Conservation (phyloP, 2,797 vertebrate species). For the Acanthiza pusilla region DNA sequence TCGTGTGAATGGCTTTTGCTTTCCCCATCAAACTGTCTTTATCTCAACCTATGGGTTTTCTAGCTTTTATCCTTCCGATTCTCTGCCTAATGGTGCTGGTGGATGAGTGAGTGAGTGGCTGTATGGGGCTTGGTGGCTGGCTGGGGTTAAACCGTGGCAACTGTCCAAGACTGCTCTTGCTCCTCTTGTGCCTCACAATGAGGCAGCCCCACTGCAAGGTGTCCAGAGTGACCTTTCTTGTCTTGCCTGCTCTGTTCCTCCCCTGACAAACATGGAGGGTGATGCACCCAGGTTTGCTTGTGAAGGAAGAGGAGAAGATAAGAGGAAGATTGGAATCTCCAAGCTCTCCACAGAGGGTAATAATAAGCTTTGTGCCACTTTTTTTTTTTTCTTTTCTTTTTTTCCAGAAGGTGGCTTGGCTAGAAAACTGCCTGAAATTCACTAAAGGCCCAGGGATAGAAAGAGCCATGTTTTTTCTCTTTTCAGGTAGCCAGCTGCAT, state of each 20-base stretch:
- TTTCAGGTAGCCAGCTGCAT: background rate
- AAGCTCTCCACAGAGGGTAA: background rate
- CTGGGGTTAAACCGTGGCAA: background rate
- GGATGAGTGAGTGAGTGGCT: fast-evolving
- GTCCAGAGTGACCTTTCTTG: background rate
- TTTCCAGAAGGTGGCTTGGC: background rate
- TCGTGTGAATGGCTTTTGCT: background rate
- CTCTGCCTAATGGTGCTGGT: background rate
- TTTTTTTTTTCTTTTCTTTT: background rate
- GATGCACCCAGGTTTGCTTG: background rate
- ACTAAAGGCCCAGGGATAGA: background rate
- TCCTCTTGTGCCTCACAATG: background rate
- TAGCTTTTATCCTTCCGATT: background rate
- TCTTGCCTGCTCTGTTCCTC: background rate
- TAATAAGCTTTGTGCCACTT: background rate
- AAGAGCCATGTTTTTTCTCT: background rate
- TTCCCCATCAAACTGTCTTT: background rate
- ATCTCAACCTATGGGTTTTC: background rate
- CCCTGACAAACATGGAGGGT: fast-evolving
- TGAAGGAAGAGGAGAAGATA: background rate
- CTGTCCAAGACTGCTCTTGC: background rate
- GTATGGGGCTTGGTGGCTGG: fast-evolving
- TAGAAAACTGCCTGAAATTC: background rate
- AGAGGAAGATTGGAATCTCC: background rate
- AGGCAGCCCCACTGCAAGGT: background rate